Evolutionary conservation across 2,113 vertebrate species (phyloP).

Genomic region (Sclerurus mexicanus): DNA sequence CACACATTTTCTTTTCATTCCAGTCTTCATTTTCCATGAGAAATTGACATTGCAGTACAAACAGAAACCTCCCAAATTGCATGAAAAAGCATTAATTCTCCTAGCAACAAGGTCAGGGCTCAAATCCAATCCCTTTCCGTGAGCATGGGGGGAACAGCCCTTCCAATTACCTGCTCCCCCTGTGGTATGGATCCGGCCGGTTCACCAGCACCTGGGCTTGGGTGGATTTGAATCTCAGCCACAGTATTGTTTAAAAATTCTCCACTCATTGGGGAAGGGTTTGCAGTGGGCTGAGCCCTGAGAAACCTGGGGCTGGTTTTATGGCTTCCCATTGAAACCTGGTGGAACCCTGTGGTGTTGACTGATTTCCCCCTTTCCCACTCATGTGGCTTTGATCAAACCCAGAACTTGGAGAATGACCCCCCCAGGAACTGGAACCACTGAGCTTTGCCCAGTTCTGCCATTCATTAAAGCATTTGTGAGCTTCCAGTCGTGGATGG

Average conservation of each 20-base stretch:
- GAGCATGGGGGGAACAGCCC: background rate
- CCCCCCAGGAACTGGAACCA: constrained; percentile 10
- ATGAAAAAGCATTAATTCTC: constrained; percentile 31
- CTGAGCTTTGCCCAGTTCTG: constrained; percentile 24
- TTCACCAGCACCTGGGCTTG: constrained; percentile 49
- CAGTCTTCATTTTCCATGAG: constrained; percentile 17
- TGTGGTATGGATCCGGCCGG: background rate
- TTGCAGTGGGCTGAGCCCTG: constrained; percentile 41
- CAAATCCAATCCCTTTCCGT: background rate
- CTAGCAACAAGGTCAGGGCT: constrained; percentile 45
- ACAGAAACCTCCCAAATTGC: constrained; percentile 24
- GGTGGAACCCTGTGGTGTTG: constrained; percentile 38
- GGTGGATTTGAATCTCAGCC: constrained; percentile 48
- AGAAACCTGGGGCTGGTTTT: constrained; percentile 49
- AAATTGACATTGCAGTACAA: constrained; percentile 25
- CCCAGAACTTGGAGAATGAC: background rate
- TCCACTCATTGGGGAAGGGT: constrained; percentile 9
- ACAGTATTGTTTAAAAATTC: constrained; percentile 53
- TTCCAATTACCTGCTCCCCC: constrained; percentile 57
- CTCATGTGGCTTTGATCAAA: constrained; percentile 60
- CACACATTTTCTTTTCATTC: constrained; percentile 54
- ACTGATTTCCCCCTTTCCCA: constrained; percentile 23
- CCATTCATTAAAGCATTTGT: background rate
- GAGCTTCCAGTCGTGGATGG: background rate
- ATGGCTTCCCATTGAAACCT: constrained; percentile 57